phyloP scores from a whole-genome alignment of 2,888 invertebrate genomes.

The Tenthredo scrophulariae region DNA sequence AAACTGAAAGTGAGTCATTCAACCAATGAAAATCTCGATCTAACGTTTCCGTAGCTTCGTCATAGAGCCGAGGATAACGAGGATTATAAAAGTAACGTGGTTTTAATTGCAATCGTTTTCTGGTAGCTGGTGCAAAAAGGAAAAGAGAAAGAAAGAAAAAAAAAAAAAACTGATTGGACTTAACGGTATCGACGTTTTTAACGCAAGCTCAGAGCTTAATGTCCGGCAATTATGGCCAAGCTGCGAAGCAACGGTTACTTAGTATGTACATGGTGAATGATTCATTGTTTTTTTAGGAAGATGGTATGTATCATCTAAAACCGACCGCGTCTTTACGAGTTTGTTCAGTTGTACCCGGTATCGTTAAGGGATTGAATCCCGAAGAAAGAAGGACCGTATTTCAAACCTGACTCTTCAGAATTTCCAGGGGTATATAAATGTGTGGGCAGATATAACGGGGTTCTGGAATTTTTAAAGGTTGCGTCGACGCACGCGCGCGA shows the following conservation, averaged over 20 bases:
- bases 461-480: slow-evolving; percentile 30
- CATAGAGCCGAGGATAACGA: background rate
- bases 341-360: slow-evolving; percentile 11
- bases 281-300: slow-evolving; percentile 24
- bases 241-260: background rate
- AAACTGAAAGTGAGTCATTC: background rate
- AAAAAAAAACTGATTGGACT: background rate
- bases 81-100: background rate
- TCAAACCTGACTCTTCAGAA: background rate
- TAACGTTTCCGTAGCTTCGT: background rate
- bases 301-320: background rate
- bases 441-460: background rate
- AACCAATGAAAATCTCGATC: background rate
- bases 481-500: slow-evolving; percentile 32
- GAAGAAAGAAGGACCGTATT: slow-evolving; percentile 13
- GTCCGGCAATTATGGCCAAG: background rate
- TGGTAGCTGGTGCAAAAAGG: background rate
- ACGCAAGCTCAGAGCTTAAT: background rate
- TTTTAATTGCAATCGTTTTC: slow-evolving; percentile 8
- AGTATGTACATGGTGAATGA: slow-evolving; percentile 6
- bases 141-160: background rate
- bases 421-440: slow-evolving; percentile 15
- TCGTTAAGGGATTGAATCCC: background rate
- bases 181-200: background rate
- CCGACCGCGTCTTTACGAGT: slow-evolving; percentile 23